Percentiles rank a stretch among this genome's conserved stretches.
phyloP scores from a whole-genome alignment of 2,797 vertebrate species.

The Ctenochaetus hawaiiensis region DNA sequence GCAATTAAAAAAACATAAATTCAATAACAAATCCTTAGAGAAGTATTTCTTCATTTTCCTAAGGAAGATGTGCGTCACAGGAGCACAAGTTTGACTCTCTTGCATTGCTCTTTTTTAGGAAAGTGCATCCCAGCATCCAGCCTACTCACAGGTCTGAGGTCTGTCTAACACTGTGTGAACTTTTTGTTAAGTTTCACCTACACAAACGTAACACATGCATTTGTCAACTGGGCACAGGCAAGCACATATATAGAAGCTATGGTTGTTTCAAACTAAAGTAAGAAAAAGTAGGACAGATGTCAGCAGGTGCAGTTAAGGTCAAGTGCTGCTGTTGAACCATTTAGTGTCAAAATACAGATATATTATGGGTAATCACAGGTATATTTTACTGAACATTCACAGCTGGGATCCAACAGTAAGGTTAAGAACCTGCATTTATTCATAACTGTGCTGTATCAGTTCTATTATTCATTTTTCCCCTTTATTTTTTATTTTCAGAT shows the following conservation, averaged over 20 bases:
- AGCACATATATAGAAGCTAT: slow-evolving; percentile 23
- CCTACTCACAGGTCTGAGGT: slow-evolving; percentile 11
- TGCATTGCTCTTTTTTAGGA: slow-evolving; percentile 1
- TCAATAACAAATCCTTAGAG: too few species aligned
- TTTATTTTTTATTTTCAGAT: slow-evolving; percentile 51
- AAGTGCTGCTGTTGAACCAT: slow-evolving; percentile 54
- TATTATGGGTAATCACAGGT: slow-evolving; percentile 48
- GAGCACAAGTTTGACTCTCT: slow-evolving; percentile 25
- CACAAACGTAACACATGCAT: slow-evolving; percentile 6
- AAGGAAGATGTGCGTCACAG: not conserved
- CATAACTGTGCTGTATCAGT: slow-evolving; percentile 48
- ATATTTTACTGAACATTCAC: slow-evolving; percentile 51
- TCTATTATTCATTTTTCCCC: slow-evolving; percentile 45
- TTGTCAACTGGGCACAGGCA: not conserved
- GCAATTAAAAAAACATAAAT: too few species aligned
- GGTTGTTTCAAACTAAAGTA: slow-evolving; percentile 11
- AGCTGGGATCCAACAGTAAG: slow-evolving; percentile 37
- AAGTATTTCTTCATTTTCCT: too few species aligned
- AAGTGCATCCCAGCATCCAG: slow-evolving; percentile 20
- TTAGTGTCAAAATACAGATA: slow-evolving; percentile 48
- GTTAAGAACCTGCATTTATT: slow-evolving; percentile 67
- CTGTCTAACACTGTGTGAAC: slow-evolving; percentile 2
- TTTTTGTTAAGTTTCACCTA: slow-evolving; percentile 25
- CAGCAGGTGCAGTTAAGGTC: slow-evolving; percentile 48
- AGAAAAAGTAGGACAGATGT: not conserved